Evolutionary conservation across 2,888 invertebrate genomes (phyloP), one percentile per base, ranked within the genome.

Genomic region (Chymomyza fuscimana): DNA sequence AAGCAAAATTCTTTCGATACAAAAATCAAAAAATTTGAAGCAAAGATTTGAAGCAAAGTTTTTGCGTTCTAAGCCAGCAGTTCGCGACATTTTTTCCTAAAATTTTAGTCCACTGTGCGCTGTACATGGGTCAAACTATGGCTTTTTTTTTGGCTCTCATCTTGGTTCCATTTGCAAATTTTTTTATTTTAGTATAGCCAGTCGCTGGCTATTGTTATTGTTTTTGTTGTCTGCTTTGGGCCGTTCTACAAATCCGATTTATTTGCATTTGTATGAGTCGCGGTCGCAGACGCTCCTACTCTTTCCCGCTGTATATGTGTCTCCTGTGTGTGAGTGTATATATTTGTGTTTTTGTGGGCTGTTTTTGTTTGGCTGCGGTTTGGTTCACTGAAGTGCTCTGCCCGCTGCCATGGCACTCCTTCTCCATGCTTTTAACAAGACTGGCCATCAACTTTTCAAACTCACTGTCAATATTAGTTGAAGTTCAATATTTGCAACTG

Each of bases 251-350:
- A 76, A 76, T 76, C 75, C 75, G 75, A 72, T 76, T 76, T 76
- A 76, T 76, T 76, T 75, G 77, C 77, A 75, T 75, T 72, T 68
- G 65, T 65, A 58, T 70, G 65, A 74, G 69, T 46, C 40, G 54
- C 54, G 58, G 19, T 25, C 58, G 40, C 54, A 22, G 19, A 1
- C 58, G 12, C 12, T 46, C 40, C 32, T 32, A 2, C 32, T 5
- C 6, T 1, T 7, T 5, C 4, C 12, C 4, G 22, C 10, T 19
- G 25, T 58, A 15, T 29, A 5, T 58, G 58, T 25, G 51, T 46
- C 60, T 32, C 32, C 32, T 73, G 69, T 50, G 59, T 32, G 68
- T 50, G 29, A 56, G 58, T 66, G 60, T 60, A 50, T 69, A 32
- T 32, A 9, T 56, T 65, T 46, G 29, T 51, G 54, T 63, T 46